These are phyloP conservation scores for Oxygymnocypris stewartii DNA, from an alignment of 2,113 vertebrate species.

Conservation along the genomic window DNA sequence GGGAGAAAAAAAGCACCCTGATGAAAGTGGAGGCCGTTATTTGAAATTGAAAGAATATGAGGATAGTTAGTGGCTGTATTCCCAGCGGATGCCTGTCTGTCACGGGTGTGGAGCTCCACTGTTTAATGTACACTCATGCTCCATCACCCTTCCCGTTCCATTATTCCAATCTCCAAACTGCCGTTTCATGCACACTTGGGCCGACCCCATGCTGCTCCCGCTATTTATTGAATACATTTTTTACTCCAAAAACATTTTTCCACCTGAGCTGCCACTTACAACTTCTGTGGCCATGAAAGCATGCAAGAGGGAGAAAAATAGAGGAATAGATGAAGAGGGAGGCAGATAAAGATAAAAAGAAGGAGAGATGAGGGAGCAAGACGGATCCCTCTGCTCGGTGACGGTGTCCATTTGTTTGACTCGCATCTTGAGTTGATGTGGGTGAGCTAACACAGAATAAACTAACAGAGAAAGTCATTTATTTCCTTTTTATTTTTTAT, in stretches of 20 bases:
- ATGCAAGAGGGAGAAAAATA: conserved; percentile 66
- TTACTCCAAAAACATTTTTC: conserved; percentile 95
- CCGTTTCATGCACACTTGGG: conserved; percentile 93
- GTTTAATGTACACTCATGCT: conserved; percentile 99
- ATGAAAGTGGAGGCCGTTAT: conserved; percentile 86
- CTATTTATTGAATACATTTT: conserved; percentile 99
- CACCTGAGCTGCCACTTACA: conserved; percentile 98
- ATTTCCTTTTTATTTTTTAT: conserved; percentile 66
- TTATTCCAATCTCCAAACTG: conserved; percentile 93
- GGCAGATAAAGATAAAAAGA: conserved; percentile 27
- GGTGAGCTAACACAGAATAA: conserved; percentile 89
- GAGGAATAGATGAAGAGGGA: conserved; percentile 56
- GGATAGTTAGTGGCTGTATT: conserved; percentile 97
- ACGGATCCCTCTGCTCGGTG: background rate
- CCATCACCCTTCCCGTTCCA: conserved; percentile 94
- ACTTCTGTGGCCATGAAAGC: conserved; percentile 87
- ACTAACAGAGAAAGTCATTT: conserved; percentile 89
- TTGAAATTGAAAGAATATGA: conserved; percentile 97
- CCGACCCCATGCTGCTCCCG: conserved; percentile 95
- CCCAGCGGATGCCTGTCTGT: conserved; percentile 88
- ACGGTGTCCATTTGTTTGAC: conserved; percentile 78
- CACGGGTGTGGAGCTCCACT: conserved; percentile 90
- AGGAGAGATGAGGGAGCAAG: conserved; percentile 18
- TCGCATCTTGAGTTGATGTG: conserved; percentile 84
- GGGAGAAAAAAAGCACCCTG: conserved; percentile 54